Evolutionary conservation across 2,888 invertebrate species (phyloP), one percentile per base, ranked within the genome.

Genomic region (Pseudococcus longispinus): DNA sequence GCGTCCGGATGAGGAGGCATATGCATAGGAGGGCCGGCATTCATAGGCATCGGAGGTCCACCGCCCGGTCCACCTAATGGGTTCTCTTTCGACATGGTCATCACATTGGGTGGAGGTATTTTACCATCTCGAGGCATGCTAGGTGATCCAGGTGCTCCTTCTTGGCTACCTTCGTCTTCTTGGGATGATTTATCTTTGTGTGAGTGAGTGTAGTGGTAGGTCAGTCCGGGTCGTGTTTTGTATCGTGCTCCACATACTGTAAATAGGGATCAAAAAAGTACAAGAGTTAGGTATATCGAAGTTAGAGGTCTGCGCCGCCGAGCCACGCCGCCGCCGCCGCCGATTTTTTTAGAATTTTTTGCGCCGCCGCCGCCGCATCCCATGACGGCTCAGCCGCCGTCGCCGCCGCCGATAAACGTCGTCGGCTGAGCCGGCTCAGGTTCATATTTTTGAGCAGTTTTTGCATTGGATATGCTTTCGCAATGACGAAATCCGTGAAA

Each of bases 171-270:
- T 46, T 87, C 87, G 51, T 87, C 87, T 55, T 88, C 88, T 83
- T 88, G 88, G 60, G 88, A 85, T 70, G 87, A 37, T 87, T 87
- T 88, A 37, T 91, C 91, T 90, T 91, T 92, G 93, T 97, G 96
- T 90, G 96, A 96, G 93, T 97, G 97, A 90, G 95, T 95, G 93
- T 96, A 96, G 94, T 98, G 98, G 93, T 98, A 98, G 90, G 96
- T 97, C 91, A 98, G 94, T 89, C 98, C 98, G 89, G 98, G 97
- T 89, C 97, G 94, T 89, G 97, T 97, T 94, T 98, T 98, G 95
- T 98, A 98, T 91, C 97, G 95, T 90, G 97, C 97, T 91, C 96
- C 96, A 93, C 98, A 98, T 91, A 96, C 96, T 96, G 94, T 91
- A 93, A 92, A n/a, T 42, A 88, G 83, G 87, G 4, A 37, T 37